Evolutionary conservation across 2,113 vertebrate genomes (phyloP).

Genomic region (Lophochroa leadbeateri): DNA sequence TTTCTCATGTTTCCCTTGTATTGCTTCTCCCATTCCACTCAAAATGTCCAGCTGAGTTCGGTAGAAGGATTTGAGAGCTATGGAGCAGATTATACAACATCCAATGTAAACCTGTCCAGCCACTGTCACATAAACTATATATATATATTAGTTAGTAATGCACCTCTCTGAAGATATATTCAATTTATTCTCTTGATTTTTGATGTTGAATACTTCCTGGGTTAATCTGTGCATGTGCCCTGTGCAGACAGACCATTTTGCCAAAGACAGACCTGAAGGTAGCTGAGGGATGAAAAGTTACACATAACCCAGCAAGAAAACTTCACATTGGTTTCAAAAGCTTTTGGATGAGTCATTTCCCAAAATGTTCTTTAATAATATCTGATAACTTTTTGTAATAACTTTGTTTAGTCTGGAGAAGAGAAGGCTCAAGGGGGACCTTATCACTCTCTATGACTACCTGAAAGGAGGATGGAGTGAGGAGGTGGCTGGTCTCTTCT

Average conservation of each 20-base stretch:
- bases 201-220: rapidly evolving
- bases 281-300: neutral
- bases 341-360: neutral
- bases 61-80: neutral
- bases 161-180: neutral
- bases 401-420: neutral
- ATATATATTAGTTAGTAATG: neutral
- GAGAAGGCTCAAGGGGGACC: neutral
- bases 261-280: neutral
- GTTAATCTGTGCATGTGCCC: neutral
- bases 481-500: neutral
- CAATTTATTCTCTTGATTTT: neutral
- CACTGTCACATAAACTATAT: neutral
- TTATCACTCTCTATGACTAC: neutral
- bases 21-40: neutral
- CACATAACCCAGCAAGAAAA: neutral
- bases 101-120: rapidly evolving
- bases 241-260: neutral
- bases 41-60: neutral
- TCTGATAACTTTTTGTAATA: neutral
- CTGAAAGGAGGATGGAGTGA: neutral
- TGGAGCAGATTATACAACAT: neutral
- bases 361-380: neutral
- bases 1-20: neutral
- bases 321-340: neutral